Percentiles rank a stretch among this genome's conserved stretches.
These are phyloP conservation scores for Fissipunctia ypsillon DNA, from an alignment of 2,888 invertebrate species.

Conservation along the genomic window DNA sequence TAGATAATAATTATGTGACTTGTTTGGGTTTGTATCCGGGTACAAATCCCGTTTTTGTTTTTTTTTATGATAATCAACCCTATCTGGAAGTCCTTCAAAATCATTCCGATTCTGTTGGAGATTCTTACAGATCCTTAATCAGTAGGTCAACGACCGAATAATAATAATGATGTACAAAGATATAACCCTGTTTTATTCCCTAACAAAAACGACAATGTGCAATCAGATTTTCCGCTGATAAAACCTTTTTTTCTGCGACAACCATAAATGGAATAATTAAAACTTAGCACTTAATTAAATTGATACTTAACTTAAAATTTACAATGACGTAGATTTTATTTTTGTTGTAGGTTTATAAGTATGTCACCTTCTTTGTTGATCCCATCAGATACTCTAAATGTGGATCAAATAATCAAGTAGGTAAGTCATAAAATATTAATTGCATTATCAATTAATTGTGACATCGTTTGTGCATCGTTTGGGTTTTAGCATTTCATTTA, in stretches of 20 bases:
- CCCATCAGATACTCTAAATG: neutral
- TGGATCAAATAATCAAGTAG: constrained; percentile 19
- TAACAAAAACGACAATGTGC: constrained; percentile 21
- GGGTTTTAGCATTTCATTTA: constrained; percentile 14
- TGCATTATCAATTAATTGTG: constrained; percentile 37
- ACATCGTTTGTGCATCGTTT: constrained; percentile 16
- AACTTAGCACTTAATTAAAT: constrained; percentile 47
- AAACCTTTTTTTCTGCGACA: constrained; percentile 25
- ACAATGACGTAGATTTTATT: constrained; percentile 24
- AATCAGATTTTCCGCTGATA: constrained; percentile 40
- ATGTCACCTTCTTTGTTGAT: constrained; percentile 21
- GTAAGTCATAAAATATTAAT: constrained; percentile 32
- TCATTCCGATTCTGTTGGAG: constrained; percentile 11
- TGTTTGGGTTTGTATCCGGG: neutral
- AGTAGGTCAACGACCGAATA: constrained; percentile 21
- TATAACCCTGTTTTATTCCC: neutral
- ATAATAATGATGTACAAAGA: constrained; percentile 6
- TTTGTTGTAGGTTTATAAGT: too few species aligned
- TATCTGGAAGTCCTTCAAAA: constrained; percentile 14
- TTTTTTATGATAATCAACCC: constrained; percentile 21
- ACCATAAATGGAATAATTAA: constrained; percentile 41
- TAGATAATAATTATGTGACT: too few species aligned
- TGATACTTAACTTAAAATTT: constrained; percentile 33
- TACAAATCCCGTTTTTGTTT: neutral
- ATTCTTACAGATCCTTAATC: constrained; percentile 19